Evolutionary conservation across 2,888 invertebrate species (phyloP).

Genomic region (Thereva nobilitata): DNA sequence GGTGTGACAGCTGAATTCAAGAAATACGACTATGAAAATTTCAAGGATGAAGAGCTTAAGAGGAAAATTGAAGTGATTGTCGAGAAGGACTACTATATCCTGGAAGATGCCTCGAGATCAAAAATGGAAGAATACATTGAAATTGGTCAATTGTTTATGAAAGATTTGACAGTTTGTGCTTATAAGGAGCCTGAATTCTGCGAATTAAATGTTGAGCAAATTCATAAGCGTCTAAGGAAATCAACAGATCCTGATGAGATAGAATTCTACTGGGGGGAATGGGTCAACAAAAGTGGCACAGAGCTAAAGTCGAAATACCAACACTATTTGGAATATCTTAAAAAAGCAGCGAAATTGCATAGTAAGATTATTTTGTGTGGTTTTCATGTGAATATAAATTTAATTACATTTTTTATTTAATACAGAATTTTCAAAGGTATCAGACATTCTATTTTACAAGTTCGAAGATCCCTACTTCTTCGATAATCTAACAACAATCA

Average conservation of each 20-base stretch:
- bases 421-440: conserved; percentile 1
- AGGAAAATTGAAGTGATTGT: conserved; percentile 24
- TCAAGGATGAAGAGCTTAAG: conserved; percentile 3
- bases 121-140: conserved; percentile 23
- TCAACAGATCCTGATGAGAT: conserved; percentile 72
- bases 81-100: conserved; percentile 14
- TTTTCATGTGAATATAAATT: neutral
- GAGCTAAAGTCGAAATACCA: conserved; percentile 66
- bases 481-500: conserved; percentile 8
- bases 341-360: conserved; percentile 73
- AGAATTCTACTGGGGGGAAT: conserved; percentile 75
- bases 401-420: neutral
- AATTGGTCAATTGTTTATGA: neutral
- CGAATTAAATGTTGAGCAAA: conserved; percentile 6
- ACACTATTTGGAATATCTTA: conserved; percentile 67
- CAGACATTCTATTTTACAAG: conserved; percentile 9
- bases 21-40: conserved; percentile 13
- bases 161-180: conserved; percentile 14
- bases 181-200: conserved; percentile 15
- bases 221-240: conserved; percentile 2
- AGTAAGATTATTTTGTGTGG: conserved; percentile 57
- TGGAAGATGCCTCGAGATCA: neutral
- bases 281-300: conserved; percentile 73
- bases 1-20: conserved; percentile 15
- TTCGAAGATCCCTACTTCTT: conserved; percentile 12